Percentiles rank a stretch among this genome's conserved stretches.
Evolutionary conservation across 2,888 invertebrate genomes (phyloP).

Genomic region (Drosophila lutescens): DNA sequence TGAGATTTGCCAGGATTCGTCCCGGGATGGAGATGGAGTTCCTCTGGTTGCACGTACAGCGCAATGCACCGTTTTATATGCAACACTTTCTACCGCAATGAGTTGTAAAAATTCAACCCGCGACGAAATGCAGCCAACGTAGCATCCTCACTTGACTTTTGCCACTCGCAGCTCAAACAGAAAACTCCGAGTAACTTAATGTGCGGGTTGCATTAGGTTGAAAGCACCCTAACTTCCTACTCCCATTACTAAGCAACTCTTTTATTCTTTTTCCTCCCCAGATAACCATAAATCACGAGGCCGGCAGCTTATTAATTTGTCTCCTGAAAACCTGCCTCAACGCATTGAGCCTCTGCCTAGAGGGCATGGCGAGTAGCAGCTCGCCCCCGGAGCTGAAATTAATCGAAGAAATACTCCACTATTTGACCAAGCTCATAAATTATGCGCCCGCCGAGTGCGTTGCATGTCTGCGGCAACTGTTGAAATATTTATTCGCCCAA

Average conservation of each 20-base stretch:
- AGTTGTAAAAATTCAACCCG: conserved; percentile 70
- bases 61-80: conserved; percentile 73
- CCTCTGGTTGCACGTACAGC: conserved; percentile 62
- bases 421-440: conserved; percentile 88
- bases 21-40: neutral
- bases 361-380: conserved; percentile 60
- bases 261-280: conserved; percentile 75
- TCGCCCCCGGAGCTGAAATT: conserved; percentile 79
- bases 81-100: conserved; percentile 68
- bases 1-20: conserved; percentile 60
- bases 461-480: conserved; percentile 90
- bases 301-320: conserved; percentile 89
- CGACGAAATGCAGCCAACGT: conserved; percentile 61
- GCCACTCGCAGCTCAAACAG: conserved; percentile 41
- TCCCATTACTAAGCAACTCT: conserved; percentile 20
- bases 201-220: conserved; percentile 63
- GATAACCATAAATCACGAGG: conserved; percentile 91
- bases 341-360: conserved; percentile 81
- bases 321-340: conserved; percentile 82
- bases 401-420: conserved; percentile 90
- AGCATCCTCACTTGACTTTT: conserved; percentile 52
- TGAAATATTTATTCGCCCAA: conserved; percentile 89
- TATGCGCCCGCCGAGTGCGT: conserved; percentile 89
- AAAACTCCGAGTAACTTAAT: conserved; percentile 58
- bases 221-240: conserved; percentile 2